Conservation (phyloP, 2,113 vertebrate genomes). For the Percina caprodes region DNA sequence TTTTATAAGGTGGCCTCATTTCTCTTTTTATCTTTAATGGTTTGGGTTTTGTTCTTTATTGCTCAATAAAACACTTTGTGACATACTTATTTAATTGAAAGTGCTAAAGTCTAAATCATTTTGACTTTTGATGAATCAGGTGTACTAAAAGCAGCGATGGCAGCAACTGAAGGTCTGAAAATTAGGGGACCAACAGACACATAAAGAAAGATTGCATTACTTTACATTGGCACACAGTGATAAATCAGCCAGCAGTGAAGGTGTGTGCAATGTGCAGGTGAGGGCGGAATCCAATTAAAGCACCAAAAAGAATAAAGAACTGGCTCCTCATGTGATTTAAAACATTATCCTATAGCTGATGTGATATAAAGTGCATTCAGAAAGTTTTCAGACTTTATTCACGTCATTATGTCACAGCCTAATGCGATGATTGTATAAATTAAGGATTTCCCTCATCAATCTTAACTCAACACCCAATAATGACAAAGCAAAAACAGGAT, state of each 20-base stretch:
- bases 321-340: background rate
- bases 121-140: constrained; percentile 61
- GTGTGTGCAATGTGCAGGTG: constrained; percentile 21
- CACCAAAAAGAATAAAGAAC: background rate
- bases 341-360: background rate
- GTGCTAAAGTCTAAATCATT: constrained; percentile 52
- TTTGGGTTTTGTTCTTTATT: constrained; percentile 55
- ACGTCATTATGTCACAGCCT: no score
- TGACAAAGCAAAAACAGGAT: no score
- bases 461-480: no score
- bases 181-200: constrained; percentile 12
- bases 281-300: constrained; percentile 19
- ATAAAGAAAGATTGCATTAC: constrained; percentile 39
- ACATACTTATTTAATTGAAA: constrained; percentile 63
- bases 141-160: constrained; percentile 38
- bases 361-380: no score
- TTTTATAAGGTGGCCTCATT: constrained; percentile 35
- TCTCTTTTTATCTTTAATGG: constrained; percentile 53
- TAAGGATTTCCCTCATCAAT: no score
- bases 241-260: constrained; percentile 27
- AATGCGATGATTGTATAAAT: no score
- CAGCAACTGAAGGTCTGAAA: constrained; percentile 29
- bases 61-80: constrained; percentile 63
- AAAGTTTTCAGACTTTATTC: no score
- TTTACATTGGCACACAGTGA: background rate